Evolutionary conservation across 2,888 invertebrate species (phyloP).

Genomic region (Micropterix aruncella): DNA sequence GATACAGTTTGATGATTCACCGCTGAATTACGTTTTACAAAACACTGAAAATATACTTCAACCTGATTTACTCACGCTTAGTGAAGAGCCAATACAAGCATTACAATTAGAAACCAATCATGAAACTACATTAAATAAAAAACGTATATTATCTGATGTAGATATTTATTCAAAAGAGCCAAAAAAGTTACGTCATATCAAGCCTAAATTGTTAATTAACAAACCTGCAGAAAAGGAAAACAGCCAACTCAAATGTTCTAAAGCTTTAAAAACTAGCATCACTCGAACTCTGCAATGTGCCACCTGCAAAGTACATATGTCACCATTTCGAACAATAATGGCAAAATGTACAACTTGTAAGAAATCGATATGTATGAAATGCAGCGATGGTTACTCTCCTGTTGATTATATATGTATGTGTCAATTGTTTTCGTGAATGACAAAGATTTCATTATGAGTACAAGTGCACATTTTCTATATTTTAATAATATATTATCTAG

Average conservation of each 20-base stretch:
- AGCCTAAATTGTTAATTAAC: slow-evolving; percentile 2
- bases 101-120: slow-evolving; percentile 1
- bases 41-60: slow-evolving; percentile 3
- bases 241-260: background rate
- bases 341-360: slow-evolving; percentile 2
- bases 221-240: slow-evolving; percentile 1
- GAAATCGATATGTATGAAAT: slow-evolving; percentile 2
- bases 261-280: slow-evolving; percentile 1
- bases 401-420: background rate
- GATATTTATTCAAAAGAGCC: slow-evolving; percentile 2
- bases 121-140: slow-evolving; percentile 3
- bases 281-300: slow-evolving; percentile 1
- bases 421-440: slow-evolving; percentile 1
- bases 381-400: slow-evolving; percentile 3
- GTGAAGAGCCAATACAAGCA: background rate
- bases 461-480: background rate
- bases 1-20: background rate
- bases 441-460: background rate
- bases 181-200: slow-evolving; percentile 1
- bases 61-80: slow-evolving; percentile 1
- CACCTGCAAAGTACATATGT: background rate
- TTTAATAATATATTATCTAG: background rate
- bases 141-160: slow-evolving; percentile 3
- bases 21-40: slow-evolving; percentile 1
- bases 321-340: slow-evolving; percentile 1